Base-by-base conservation (phyloP, 37 sponge, comb jelly and placozoan species). In the Petrosia ficiformis region DNA sequence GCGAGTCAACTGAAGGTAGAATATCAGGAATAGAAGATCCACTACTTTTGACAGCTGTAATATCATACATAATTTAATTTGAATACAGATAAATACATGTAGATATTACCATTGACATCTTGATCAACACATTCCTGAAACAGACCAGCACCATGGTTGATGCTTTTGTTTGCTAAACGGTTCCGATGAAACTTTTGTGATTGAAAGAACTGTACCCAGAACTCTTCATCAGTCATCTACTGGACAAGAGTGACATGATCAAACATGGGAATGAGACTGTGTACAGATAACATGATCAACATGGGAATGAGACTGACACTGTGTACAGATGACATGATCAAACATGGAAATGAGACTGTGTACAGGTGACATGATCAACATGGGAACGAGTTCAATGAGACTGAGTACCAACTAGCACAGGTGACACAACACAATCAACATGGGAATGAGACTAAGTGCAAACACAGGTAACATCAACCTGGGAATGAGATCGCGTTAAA, bases 201-300 rank as follows among this genome's bases (percentile, higher is more conserved):
- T 61, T 91, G 91, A 57, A 95, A 95, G 65, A 95, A 95, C 80
- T 74, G 74, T 2, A 57, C 59, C 95, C 95, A 95, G 43, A 95
- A 95, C 19, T 91, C 86, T 22, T 77, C 61, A 40, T 95, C 95
- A 0, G 71, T 74, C 89, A 95, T 80, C 95, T 91, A 76, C 26
- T 21, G 44, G 11, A 35, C 35, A 2, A 35, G n/a, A 65, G 36
- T 44, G 33, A 41, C 38, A 10, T 25, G 40, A 41, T 35, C 70
- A 14, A 21, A 14, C 31, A 59, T 66, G 2, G 70, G 2, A 28
- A 19, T 30, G 42, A 2, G 21, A 6, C 22, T 2, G 33, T 2
- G 31, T 41, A 32, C 70, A 78, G 5, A 8, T 11, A 66, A 33
- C 31, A 24, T 72, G 59, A 33, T 28, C 0, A n/a, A n/a, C n/a